Base-by-base conservation (phyloP, 2,888 invertebrate species). In the Ephialtes manifestator region DNA sequence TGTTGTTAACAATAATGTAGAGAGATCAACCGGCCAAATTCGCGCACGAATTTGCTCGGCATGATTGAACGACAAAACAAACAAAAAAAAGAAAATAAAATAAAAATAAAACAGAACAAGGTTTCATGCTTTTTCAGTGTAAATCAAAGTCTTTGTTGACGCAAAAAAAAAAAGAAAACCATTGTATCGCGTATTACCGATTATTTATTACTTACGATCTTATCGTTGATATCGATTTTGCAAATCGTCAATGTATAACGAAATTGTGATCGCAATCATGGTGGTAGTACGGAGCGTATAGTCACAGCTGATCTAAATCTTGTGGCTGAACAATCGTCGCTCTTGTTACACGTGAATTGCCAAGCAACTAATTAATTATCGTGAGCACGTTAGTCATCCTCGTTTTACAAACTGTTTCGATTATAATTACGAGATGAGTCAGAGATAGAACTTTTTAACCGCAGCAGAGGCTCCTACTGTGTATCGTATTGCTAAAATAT, bases 1-100 rank as follows among this genome's bases (percentile, higher is more conserved):
- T 92, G 92, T 92, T 92, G 91, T 92, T 92, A 92, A 92, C 90
- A 89, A 92, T 90, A 91, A 90, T 86, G 87, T 88, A 89, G 63
- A 65, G 18, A 39, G 55, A 83, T 87, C 75, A 75, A 79, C 83
- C 85, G 65, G 68, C 63, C 46, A 83, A 85, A 79, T 87, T 86
- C 86, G 70, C 48, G 35, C 63, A 67, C 76, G 87, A 88, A 86
- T 88, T 85, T 82, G 86, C 86, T 85, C 76, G 78, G 81, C 80
- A 81, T 68, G 81, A 83, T 81, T 79, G 68, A 76, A 77, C 74
- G 71, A 78, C n/a, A 53, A 48, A 43, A 75, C 46, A n/a, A n/a
- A n/a, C n/a, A n/a, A n/a, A n/a, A n/a, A n/a, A n/a, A n/a, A n/a
- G n/a, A n/a, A 55, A 39, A 39, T 39, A 43, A 71, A 18, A 65